Evolutionary conservation across 2,888 invertebrate species (phyloP), one percentile per base, ranked within the genome.

Genomic region (Frankliniella intonsa): DNA sequence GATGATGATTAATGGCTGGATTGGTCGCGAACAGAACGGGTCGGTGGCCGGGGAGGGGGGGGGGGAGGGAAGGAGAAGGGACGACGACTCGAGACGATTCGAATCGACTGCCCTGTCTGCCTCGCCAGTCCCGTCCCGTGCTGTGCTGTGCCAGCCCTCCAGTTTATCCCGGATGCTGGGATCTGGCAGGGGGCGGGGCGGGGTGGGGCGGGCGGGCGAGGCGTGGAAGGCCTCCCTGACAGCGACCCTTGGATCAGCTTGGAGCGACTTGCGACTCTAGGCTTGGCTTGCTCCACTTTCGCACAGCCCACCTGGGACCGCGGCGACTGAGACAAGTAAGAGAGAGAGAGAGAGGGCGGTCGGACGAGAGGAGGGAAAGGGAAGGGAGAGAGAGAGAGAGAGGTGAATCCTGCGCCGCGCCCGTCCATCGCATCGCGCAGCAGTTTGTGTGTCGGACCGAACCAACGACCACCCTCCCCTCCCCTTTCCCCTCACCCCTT

Each of bases 331-430:
- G 55, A 12, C 55, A 14, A 55, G 55, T 7, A 19, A 14, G 55
- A 55, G 80, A 82, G 81, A 81, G 82, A 27, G 55, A 79, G 55
- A 51, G 49, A 80, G 50, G 80, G 81, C 79, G 69, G 79, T 25
- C 51, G 38, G 81, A 81, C 25, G 80, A 80, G 50, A 11, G 82
- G 82, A 81, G 82, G 80, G 80, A 80, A 82, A 82, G 81, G 82
- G 81, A 19, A 55, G 55, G 19, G 55, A 55, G 55, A 14, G 55
- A 55, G 55, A 55, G 55, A 55, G 55, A 55, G 14, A 14, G 55
- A 55, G 55, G 38, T 38, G 38, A 38, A 38, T 38, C 38, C 38
- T 2, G 38, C 38, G 38, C 38, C 3, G 38, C 38, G 5, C 38
- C 38, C 38, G 38, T 38, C 38, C 38, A 5, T 38, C 38, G 38